These are phyloP conservation scores for Hydropotes inermis DNA, from an alignment of 2,113 vertebrate genomes.

Conservation along the genomic window DNA sequence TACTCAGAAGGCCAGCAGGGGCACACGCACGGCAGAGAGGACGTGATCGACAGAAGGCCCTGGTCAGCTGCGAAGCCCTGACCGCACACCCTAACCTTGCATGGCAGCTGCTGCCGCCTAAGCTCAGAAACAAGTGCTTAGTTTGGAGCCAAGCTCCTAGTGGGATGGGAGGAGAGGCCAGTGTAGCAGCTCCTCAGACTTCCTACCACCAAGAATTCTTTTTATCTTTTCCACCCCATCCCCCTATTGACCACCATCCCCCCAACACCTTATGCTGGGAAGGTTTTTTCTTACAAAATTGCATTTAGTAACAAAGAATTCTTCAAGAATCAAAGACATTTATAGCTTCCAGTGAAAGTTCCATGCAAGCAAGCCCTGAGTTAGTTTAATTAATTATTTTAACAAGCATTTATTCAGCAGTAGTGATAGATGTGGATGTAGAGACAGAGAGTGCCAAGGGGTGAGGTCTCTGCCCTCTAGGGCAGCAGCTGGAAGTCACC, in stretches of 20 bases:
- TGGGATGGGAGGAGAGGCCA: not conserved
- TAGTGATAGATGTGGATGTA: not conserved
- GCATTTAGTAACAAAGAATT: not conserved
- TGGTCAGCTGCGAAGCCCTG: not conserved
- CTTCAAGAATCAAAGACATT: not conserved
- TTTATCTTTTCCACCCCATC: not conserved
- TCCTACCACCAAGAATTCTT: not conserved
- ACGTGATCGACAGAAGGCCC: not conserved
- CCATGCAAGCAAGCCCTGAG: not conserved
- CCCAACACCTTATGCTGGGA: not conserved
- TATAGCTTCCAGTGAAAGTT: not conserved
- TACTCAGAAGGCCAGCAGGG: not conserved
- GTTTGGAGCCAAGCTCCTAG: not conserved
- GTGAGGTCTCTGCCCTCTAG: not conserved
- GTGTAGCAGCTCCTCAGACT: not conserved
- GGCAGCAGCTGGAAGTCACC: fast-evolving
- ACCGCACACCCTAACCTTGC: not conserved
- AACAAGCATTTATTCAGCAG: not conserved
- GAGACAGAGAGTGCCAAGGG: too few species aligned
- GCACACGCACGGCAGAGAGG: fast-evolving
- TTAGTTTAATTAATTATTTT: not conserved
- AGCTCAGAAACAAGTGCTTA: not conserved
- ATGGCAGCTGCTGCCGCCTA: not conserved
- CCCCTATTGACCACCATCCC: too few species aligned
- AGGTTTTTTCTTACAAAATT: not conserved